phyloP scores from a whole-genome alignment of 2,888 invertebrate species.

The Agonopterix arenella region DNA sequence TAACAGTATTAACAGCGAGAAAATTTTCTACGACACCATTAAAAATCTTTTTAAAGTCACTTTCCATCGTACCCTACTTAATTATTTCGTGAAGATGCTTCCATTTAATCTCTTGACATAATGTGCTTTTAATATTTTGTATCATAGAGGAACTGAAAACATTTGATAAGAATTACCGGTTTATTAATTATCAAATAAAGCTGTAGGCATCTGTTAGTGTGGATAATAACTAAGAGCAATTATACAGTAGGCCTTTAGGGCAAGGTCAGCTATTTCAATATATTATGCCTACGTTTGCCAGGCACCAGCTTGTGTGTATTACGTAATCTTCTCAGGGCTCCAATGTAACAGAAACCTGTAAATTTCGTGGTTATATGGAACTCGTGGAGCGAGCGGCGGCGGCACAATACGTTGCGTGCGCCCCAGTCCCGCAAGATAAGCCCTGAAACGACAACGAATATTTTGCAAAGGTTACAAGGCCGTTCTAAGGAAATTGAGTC shows the following conservation, averaged over 20 bases:
- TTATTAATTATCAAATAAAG: too few relatives aligned
- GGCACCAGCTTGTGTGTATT: conserved; percentile 35
- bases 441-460: conserved; percentile 37
- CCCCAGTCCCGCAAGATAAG: conserved; percentile 37
- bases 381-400: conserved; percentile 20
- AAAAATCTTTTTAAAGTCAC: too few relatives aligned
- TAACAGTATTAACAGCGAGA: too few relatives aligned
- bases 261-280: neutral
- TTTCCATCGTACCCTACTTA: neutral
- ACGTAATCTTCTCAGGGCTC: conserved; percentile 30
- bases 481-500: conserved; percentile 28
- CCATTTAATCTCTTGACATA: too few relatives aligned
- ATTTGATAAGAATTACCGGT: too few relatives aligned
- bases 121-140: too few relatives aligned
- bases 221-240: too few relatives aligned
- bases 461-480: conserved; percentile 42
- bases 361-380: conserved; percentile 31
- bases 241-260: neutral
- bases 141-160: too few relatives aligned
- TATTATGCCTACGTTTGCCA: conserved; percentile 1
- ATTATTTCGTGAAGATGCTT: too few relatives aligned
- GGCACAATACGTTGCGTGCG: conserved; percentile 50
- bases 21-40: too few relatives aligned
- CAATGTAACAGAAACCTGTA: conserved; percentile 31
- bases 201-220: too few relatives aligned